phyloP scores from a whole-genome alignment of 2,113 vertebrate genomes.

The Anoura caudifer region DNA sequence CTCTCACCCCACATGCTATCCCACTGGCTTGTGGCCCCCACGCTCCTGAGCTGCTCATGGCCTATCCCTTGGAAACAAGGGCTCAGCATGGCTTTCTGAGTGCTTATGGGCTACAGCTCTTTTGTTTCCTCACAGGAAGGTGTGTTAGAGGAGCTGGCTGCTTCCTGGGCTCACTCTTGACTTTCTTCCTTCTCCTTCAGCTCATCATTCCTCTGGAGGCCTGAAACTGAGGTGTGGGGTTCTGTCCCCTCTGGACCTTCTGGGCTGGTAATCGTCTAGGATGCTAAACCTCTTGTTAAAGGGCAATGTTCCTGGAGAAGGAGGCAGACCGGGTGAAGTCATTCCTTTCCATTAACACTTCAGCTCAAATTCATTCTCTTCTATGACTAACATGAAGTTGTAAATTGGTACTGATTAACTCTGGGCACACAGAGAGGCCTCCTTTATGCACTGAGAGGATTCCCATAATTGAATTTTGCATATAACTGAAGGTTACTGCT shows the following conservation, averaged over 20 bases:
- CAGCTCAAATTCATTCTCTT: not conserved
- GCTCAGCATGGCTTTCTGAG: no score
- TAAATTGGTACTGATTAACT: not conserved
- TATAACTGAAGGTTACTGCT: not conserved
- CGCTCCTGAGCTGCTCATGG: not conserved
- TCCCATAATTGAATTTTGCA: not conserved
- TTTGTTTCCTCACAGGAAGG: not conserved
- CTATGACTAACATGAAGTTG: not conserved
- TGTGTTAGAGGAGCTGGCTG: not conserved
- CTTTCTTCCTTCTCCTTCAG: no score
- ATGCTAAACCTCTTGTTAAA: accelerated
- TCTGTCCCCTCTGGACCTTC: not conserved
- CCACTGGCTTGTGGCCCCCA: accelerated
- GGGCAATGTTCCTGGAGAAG: not conserved
- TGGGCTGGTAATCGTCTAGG: not conserved
- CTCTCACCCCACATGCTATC: accelerated
- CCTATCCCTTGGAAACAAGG: not conserved
- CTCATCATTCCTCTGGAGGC: not conserved
- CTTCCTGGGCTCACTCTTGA: not conserved
- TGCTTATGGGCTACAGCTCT: accelerated
- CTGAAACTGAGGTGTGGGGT: no score
- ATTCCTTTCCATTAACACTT: not conserved
- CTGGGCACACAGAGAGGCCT: not conserved
- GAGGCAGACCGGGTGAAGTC: not conserved
- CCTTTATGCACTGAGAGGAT: not conserved